Evolutionary conservation across 2,888 invertebrate genomes (phyloP).

Genomic region (Spisula solida): DNA sequence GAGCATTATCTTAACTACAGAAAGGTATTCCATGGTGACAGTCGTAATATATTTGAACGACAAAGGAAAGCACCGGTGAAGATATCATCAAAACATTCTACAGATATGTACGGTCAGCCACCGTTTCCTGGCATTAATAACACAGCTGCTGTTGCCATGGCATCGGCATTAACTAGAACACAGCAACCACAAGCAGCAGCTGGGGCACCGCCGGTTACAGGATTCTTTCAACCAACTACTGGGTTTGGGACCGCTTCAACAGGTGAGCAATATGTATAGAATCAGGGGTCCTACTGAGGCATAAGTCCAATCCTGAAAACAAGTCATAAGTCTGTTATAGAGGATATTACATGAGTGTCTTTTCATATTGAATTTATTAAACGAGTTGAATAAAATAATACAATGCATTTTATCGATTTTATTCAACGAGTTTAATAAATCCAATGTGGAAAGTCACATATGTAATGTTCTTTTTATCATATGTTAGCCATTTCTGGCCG

Average conservation of each 20-base stretch:
- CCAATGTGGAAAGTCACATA: no score
- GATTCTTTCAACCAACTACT: conserved; percentile 70
- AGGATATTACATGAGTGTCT: no score
- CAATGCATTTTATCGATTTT: no score
- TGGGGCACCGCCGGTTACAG: conserved; percentile 81
- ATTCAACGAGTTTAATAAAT: no score
- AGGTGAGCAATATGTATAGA: conserved; percentile 19
- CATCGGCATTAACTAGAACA: conserved; percentile 84
- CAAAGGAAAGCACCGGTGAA: conserved; percentile 77
- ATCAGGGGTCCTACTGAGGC: no score
- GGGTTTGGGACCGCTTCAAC: conserved; percentile 62
- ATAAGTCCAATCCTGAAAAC: no score
- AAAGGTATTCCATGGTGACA: conserved; percentile 93
- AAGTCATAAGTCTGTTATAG: no score
- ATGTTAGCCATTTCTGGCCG: no score
- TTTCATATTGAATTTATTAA: no score
- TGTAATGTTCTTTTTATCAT: no score
- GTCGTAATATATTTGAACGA: conserved; percentile 92
- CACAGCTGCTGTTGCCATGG: conserved; percentile 86
- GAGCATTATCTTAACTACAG: conserved; percentile 94
- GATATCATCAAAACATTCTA: conserved; percentile 64
- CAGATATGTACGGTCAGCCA: conserved; percentile 81
- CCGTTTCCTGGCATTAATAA: conserved; percentile 86
- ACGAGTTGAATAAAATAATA: no score
- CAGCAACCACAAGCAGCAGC: conserved; percentile 86